A percentile compares a stretch with the other conserved stretches of the same genome.
Evolutionary conservation across 2,888 invertebrate species (phyloP).

Genomic region (Lycocerus yunnanus): DNA sequence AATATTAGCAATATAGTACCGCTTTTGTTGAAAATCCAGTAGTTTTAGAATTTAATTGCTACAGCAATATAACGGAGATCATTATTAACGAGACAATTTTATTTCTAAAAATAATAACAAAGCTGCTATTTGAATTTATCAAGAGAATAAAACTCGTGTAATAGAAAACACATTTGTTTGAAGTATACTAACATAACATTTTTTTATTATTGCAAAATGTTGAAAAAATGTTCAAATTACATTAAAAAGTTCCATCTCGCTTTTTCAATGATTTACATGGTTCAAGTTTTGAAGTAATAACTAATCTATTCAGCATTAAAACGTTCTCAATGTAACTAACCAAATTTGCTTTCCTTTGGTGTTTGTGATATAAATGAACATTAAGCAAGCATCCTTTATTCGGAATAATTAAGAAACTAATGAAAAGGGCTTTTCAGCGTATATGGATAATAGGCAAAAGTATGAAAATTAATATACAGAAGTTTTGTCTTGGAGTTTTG

Average conservation of each 20-base stretch:
- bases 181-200: neutral
- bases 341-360: conserved; percentile 18
- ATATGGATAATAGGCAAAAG: neutral
- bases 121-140: neutral
- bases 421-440: conserved; percentile 16
- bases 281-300: conserved; percentile 18
- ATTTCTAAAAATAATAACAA: neutral
- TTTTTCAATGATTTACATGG: conserved; percentile 15
- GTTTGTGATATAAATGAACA: conserved; percentile 17
- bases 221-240: neutral
- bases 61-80: neutral
- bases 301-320: conserved; percentile 23
- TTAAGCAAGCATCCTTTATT: conserved; percentile 18
- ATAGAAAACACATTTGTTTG: neutral
- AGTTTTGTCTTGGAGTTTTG: conserved; percentile 10
- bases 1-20: too few relatives aligned
- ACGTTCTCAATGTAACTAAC: conserved; percentile 20
- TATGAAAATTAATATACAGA: conserved; percentile 7
- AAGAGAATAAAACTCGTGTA: neutral
- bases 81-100: neutral
- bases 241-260: neutral
- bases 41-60: neutral
- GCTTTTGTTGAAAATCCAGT: neutral
- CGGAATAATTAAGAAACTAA: conserved; percentile 11
- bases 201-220: neutral